Evolutionary conservation across 2,113 vertebrate genomes (phyloP).

Genomic region (Dicerorhinus sumatrensis): DNA sequence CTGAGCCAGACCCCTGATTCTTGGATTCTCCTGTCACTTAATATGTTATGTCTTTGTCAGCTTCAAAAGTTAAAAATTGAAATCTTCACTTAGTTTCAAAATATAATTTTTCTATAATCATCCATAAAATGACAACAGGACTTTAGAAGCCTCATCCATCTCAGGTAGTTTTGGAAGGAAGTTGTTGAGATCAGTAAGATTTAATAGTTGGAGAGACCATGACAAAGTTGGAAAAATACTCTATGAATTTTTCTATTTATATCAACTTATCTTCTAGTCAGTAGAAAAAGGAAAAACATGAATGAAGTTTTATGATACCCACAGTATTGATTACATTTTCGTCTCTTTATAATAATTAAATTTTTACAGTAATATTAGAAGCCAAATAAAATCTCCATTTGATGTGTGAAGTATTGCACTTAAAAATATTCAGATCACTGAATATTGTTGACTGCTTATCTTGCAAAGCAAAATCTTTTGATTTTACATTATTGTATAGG

Average conservation of each 20-base stretch:
- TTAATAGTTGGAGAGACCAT: background rate
- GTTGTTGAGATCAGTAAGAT: background rate
- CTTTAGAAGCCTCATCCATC: background rate
- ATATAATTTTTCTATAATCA: background rate
- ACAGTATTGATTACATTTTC: background rate
- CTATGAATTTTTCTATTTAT: background rate
- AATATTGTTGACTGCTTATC: background rate
- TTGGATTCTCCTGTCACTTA: background rate
- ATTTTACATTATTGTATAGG: constrained; percentile 14
- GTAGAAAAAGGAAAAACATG: background rate
- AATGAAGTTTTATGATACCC: background rate
- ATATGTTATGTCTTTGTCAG: background rate
- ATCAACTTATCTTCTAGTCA: no score
- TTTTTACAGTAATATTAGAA: background rate
- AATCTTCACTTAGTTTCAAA: constrained; percentile 15
- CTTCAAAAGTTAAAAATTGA: background rate
- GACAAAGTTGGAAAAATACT: background rate
- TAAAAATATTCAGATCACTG: background rate
- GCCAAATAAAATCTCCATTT: constrained; percentile 21
- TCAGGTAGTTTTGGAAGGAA: constrained; percentile 1
- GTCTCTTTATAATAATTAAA: background rate
- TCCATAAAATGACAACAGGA: background rate
- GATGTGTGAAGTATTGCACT: background rate
- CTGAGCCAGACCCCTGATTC: background rate
- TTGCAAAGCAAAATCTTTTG: constrained; percentile 24